phyloP scores from a whole-genome alignment of 1,140 invertebrate genomes.

The Diuraphis noxia region DNA sequence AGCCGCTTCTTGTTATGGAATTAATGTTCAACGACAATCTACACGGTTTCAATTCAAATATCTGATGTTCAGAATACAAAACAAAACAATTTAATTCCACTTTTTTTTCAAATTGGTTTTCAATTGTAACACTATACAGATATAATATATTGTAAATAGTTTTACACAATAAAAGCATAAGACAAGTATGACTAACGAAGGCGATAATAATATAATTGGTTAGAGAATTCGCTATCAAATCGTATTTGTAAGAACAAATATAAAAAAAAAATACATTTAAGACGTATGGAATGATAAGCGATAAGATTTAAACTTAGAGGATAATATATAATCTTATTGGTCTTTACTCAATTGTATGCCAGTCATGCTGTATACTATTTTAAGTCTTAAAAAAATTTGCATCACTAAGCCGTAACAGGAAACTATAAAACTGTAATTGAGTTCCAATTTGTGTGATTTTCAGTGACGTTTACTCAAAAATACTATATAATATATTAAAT shows the following conservation, averaged over 20 bases:
- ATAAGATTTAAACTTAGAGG: neutral
- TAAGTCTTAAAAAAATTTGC: neutral
- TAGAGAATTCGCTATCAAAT: neutral
- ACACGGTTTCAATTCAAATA: neutral
- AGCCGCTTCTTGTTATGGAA: neutral
- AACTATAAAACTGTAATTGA: neutral
- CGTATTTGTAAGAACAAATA: neutral
- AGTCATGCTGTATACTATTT: neutral
- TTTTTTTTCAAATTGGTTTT: neutral
- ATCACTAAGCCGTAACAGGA: neutral
- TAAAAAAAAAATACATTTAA: neutral
- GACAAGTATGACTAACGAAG: too few species aligned
- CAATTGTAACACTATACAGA: neutral
- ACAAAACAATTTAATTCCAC: neutral
- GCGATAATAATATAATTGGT: too few species aligned
- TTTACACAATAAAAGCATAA: neutral
- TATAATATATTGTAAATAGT: neutral
- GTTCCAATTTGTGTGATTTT: neutral
- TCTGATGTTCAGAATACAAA: neutral
- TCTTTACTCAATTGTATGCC: neutral
- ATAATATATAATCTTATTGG: neutral
- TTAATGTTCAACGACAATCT: neutral
- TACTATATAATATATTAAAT: neutral
- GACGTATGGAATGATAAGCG: neutral
- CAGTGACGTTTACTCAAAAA: neutral